Base-by-base conservation (phyloP, 64 coral and sea anemone species). In the Platygyra sinensis region DNA sequence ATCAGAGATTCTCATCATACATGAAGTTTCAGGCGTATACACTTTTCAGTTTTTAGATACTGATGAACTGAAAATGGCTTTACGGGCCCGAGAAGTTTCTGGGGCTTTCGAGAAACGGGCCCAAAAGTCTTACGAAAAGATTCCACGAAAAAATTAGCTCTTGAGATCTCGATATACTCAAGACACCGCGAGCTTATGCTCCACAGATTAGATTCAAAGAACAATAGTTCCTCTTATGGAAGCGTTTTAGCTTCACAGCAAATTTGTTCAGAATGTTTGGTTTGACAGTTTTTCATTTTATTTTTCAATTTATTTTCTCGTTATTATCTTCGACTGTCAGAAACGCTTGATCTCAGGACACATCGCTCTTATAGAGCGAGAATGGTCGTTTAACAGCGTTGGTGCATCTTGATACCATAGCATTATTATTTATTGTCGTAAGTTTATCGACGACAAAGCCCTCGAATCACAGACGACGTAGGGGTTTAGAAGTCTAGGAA, bases 191-290 rank as follows among this genome's bases (percentile, higher is more conserved):
- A 5, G 42, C 5, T 46, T 46, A 46, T 46, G 42, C 5, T 46
- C 42, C 42, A 46, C 42, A 46, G 42, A 46, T 0, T 5, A 7
- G 7, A 46, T 46, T 46, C 42, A 46, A 46, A 46, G 0, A 46
- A 46, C 42, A 46, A 46, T 46, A 46, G 42, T 46, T 30, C 16
- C 39, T 55, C 2, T 65, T 5, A 19, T 19, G 10, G 80, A 83
- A 83, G 60, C 60, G 80, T 83, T 83, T 83, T 83, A 83, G 80
- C 60, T 83, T 83, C 31, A 67, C 11, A 39, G 6, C 20, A 19
- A 65, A 22, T 15, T 38, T 42, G 6, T 64, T 7, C 42, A 46
- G 42, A 46, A 46, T 5, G 4, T 46, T 65, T 15, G 9, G 32
- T 83, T 83, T 65, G 11, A 42, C 0, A 11, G 9, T 36, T 83